Evolutionary conservation across 1,140 invertebrate species (phyloP), one percentile per base, ranked within the genome.

Genomic region (Drosophila erecta): DNA sequence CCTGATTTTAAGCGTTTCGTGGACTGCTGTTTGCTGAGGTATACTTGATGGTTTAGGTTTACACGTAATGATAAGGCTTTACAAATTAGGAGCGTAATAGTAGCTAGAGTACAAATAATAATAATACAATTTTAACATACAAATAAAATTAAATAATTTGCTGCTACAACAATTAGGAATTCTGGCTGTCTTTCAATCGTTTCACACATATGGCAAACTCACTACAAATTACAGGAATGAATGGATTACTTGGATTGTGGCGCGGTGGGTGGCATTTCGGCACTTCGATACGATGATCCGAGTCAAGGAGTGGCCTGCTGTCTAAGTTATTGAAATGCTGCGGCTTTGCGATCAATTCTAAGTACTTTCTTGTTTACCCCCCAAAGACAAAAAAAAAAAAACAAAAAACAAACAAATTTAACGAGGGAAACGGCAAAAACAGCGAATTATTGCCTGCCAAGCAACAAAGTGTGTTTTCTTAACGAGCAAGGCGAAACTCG

Each of bases 101-200:
- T 62, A 41, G 59, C 30, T 24, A 43, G 4, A 24, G 61, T 43
- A 79, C 46, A 77, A 44, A 75, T 85, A 55, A 85, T 77, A 79
- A 85, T 59, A 77, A 86, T 74, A 81, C 75, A 81, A 73, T 47
- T 70, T 73, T 77, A 85, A 85, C 77, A 65, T 84, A 60, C 38
- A 59, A 69, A 67, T 76, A 70, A 74, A 73, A 74, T 86, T 81
- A 81, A 78, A 87, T 72, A 86, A 86, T 86, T 83, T 83, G 79
- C 83, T 83, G 83, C 83, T 87, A 86, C 83, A 86, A 86, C 83
- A 86, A 89, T 83, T 87, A 87, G 83, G 83, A 87, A 86, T 86
- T 81, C 58, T 40, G 33, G n/a, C 62, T 65, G 44, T 65, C 61
- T 66, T 64, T 30, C 67, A 14, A 49, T 58, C 35, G 27, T 27